A percentile compares a stretch with the other conserved stretches of the same genome.
phyloP scores from a whole-genome alignment of 1,140 invertebrate species.

The Augochlora pura region DNA sequence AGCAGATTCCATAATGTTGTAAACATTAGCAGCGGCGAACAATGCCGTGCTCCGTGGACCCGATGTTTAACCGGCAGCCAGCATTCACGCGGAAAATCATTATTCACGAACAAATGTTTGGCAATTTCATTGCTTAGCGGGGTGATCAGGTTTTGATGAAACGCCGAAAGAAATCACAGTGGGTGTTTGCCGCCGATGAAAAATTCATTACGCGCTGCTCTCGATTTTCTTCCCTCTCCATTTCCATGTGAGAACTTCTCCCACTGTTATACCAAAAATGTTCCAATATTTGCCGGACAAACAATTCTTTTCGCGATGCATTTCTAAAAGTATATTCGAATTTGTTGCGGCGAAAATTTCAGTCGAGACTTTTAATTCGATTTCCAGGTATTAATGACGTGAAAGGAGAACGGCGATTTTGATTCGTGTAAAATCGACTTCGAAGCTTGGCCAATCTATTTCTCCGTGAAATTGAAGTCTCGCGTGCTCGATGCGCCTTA shows the following conservation, averaged over 20 bases:
- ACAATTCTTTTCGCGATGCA: too few species aligned
- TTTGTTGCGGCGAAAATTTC: too few species aligned
- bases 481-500: neutral
- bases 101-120: slow-evolving; percentile 2
- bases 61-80: neutral
- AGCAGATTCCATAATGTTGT: neutral
- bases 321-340: too few species aligned
- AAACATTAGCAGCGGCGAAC: neutral
- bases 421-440: neutral
- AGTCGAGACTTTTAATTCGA: too few species aligned
- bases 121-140: neutral
- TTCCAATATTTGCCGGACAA: too few species aligned
- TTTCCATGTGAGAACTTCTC: too few species aligned
- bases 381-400: too few species aligned
- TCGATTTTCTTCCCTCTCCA: too few species aligned
- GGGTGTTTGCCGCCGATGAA: neutral
- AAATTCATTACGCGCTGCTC: neutral
- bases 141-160: neutral
- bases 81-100: neutral
- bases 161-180: neutral
- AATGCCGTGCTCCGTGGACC: neutral
- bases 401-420: too few species aligned
- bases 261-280: too few species aligned
- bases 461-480: neutral
- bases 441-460: neutral